Evolutionary conservation across 2,797 vertebrate genomes (phyloP).

Genomic region (Fistularia commersonii): DNA sequence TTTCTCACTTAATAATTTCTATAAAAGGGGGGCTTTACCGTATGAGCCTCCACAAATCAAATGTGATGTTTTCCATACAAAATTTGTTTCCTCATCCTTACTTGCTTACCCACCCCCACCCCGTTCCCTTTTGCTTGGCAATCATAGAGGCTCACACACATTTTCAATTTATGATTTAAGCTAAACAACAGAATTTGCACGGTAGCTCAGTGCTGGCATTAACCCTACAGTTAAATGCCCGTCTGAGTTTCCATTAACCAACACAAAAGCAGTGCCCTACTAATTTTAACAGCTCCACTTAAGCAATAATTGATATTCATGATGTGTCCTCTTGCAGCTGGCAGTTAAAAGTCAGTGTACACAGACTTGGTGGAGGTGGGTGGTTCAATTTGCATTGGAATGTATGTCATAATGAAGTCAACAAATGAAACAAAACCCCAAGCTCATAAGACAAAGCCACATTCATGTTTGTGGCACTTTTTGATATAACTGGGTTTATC

Average conservation of each 20-base stretch:
- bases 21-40: too few species aligned
- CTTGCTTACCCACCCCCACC: too few species aligned
- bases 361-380: conserved; percentile 15
- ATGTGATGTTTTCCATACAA: too few species aligned
- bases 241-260: conserved; percentile 64
- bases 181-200: conserved; percentile 42
- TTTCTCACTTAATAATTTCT: too few species aligned
- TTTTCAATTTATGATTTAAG: conserved; percentile 44
- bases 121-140: too few species aligned
- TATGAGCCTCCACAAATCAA: too few species aligned
- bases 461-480: neutral
- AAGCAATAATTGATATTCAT: conserved; percentile 71
- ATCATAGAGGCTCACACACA: conserved; percentile 22
- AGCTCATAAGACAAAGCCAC: conserved; percentile 3
- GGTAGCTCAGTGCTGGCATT: conserved; percentile 42
- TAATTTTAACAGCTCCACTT: conserved; percentile 65
- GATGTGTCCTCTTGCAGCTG: conserved; percentile 57
- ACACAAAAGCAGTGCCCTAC: conserved; percentile 51
- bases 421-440: conserved; percentile 24
- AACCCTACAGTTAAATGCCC: conserved; percentile 46
- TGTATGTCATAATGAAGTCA: conserved; percentile 42
- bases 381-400: conserved; percentile 36
- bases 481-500: conserved; percentile 4
- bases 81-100: too few species aligned
- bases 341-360: conserved; percentile 37